These are phyloP conservation scores for Drepana arcuata DNA, from an alignment of 1,140 invertebrate species.

Conservation along the genomic window DNA sequence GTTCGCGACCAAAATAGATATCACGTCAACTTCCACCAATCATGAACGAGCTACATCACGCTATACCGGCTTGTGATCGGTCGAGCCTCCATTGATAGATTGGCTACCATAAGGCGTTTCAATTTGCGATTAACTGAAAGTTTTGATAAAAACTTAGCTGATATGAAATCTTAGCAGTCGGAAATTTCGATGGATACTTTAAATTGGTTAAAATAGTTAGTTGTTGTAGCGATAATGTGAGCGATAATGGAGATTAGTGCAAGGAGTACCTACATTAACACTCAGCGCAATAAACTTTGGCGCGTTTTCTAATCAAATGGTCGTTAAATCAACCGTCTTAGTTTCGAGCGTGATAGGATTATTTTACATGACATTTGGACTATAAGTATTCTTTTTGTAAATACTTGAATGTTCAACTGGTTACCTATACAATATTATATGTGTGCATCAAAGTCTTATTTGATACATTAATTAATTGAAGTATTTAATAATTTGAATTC, in stretches of 20 bases:
- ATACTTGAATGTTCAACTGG: no score
- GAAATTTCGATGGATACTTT: constrained; percentile 19
- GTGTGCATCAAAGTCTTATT: no score
- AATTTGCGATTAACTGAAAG: constrained; percentile 67
- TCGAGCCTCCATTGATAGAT: constrained; percentile 52
- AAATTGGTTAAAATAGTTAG: constrained; percentile 4
- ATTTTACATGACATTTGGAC: no score
- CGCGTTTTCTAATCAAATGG: constrained; percentile 18
- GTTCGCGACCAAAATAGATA: constrained; percentile 48
- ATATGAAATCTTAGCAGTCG: constrained; percentile 49
- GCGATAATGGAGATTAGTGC: neutral
- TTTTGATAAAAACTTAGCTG: constrained; percentile 64
- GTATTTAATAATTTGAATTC: no score
- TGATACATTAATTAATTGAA: no score
- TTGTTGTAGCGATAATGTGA: neutral
- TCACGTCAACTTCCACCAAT: constrained; percentile 54
- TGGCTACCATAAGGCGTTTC: constrained; percentile 52
- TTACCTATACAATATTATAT: no score
- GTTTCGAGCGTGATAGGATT: neutral
- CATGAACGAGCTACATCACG: constrained; percentile 27
- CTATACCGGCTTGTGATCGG: constrained; percentile 35
- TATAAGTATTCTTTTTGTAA: no score
- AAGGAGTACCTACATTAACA: constrained; percentile 8
- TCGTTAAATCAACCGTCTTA: constrained; percentile 6
- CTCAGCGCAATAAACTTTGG: constrained; percentile 15